phyloP scores from a whole-genome alignment of 2,797 vertebrate genomes.

The Salarias fasciatus region DNA sequence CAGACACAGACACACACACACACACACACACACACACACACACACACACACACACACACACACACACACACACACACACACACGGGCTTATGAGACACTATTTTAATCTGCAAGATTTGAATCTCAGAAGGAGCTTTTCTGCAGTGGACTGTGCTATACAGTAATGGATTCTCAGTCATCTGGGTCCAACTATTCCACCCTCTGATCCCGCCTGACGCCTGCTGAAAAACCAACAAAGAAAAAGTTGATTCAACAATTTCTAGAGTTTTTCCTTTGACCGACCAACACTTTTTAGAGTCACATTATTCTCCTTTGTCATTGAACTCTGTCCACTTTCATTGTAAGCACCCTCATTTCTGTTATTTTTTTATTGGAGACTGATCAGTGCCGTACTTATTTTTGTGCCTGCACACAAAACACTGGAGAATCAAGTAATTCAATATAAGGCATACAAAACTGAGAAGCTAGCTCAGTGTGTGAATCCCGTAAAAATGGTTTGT shows the following conservation, averaged over 20 bases:
- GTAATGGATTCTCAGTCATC: slow-evolving; percentile 66
- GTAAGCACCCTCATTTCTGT: slow-evolving; percentile 3
- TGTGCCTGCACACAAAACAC: too few relatives aligned
- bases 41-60: slow-evolving; percentile 2
- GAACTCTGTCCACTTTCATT: slow-evolving; percentile 38
- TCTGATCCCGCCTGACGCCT: slow-evolving; percentile 66
- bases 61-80: slow-evolving; percentile 16
- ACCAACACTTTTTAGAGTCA: slow-evolving; percentile 37
- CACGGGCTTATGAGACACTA: slow-evolving; percentile 45
- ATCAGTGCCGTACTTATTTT: too few relatives aligned
- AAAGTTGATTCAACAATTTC: slow-evolving; percentile 73
- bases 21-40: slow-evolving; percentile 18
- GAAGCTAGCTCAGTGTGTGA: too few relatives aligned
- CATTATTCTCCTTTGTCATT: slow-evolving; percentile 42
- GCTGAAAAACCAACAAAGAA: slow-evolving; percentile 64
- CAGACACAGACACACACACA: slow-evolving; percentile 18
- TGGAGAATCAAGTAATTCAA: too few relatives aligned
- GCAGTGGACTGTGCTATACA: slow-evolving; percentile 57
- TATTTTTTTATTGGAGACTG: slow-evolving; percentile 2
- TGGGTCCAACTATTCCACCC: slow-evolving; percentile 59
- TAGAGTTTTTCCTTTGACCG: slow-evolving; percentile 37
- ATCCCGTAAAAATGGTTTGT: too few relatives aligned
- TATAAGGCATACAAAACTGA: too few relatives aligned
- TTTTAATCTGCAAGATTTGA: slow-evolving; percentile 71
- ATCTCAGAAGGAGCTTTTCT: slow-evolving; percentile 64